phyloP scores from a whole-genome alignment of 2,888 invertebrate species.

The Silvanus unidentatus region DNA sequence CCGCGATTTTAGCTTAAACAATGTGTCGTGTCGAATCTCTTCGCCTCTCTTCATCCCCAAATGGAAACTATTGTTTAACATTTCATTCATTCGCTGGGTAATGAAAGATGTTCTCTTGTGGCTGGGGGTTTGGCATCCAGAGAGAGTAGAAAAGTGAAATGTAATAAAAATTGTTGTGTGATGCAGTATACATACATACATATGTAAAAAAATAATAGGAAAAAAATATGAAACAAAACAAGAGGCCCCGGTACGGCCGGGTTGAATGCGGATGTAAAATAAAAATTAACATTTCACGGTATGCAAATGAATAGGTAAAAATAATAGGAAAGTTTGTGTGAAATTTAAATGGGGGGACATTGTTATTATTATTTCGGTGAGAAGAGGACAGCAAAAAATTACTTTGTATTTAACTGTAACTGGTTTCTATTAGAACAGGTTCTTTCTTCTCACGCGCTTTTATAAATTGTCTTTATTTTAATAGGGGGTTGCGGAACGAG shows the following conservation, averaged over 20 bases:
- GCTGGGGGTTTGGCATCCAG: conserved; percentile 22
- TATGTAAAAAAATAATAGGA: conserved; percentile 12
- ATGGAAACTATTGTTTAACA: conserved; percentile 24
- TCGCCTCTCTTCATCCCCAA: conserved; percentile 13
- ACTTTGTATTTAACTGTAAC: conserved; percentile 19
- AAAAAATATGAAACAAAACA: conserved; percentile 25
- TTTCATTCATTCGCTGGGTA: conserved; percentile 25
- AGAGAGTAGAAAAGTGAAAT: conserved; percentile 26
- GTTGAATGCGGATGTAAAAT: conserved; percentile 32
- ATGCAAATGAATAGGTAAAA: conserved; percentile 36
- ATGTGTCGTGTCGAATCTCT: conserved; percentile 20
- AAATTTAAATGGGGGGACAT: conserved; percentile 5
- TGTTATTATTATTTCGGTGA: no score
- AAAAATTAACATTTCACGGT: conserved; percentile 36
- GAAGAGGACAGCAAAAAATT: conserved; percentile 7
- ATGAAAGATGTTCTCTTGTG: conserved; percentile 31
- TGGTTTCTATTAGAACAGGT: conserved; percentile 15
- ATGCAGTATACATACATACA: conserved; percentile 10
- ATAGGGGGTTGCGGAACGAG: no score
- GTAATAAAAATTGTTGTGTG: conserved; percentile 28
- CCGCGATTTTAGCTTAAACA: conserved; percentile 13
- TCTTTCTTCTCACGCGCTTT: conserved; percentile 11
- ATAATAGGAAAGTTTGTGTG: conserved; percentile 24
- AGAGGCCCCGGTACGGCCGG: no score
- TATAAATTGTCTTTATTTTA: no score